These are phyloP conservation scores for Ooceraea biroi DNA, from an alignment of 1,140 invertebrate genomes.

Conservation along the genomic window DNA sequence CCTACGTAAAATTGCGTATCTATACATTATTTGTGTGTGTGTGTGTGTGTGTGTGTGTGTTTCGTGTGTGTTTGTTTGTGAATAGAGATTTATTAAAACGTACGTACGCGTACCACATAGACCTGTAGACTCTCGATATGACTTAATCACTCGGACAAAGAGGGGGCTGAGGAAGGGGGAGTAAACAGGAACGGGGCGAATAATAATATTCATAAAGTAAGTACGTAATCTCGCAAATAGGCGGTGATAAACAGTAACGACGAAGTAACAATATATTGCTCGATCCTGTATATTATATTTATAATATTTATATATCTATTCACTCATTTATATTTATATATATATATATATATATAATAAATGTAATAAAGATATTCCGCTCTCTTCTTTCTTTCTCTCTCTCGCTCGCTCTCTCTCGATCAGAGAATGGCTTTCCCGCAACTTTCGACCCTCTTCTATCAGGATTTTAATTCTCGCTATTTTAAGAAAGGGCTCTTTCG, in stretches of 20 bases:
- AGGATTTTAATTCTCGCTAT: constrained; percentile 30
- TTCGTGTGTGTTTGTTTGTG: constrained; percentile 30
- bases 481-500: constrained; percentile 62
- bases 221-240: constrained; percentile 71
- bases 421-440: constrained; percentile 39
- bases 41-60: constrained; percentile 59
- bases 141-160: constrained; percentile 55
- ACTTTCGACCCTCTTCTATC: constrained; percentile 23
- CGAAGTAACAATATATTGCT: constrained; percentile 75
- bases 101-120: constrained; percentile 59
- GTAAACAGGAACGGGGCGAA: not conserved
- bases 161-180: not conserved
- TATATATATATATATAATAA: constrained; percentile 64
- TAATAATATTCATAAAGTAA: constrained; percentile 68
- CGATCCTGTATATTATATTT: constrained; percentile 69
- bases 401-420: constrained; percentile 34
- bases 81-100: constrained; percentile 69
- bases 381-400: constrained; percentile 43
- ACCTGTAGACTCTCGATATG: constrained; percentile 67
- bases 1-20: constrained; percentile 64
- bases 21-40: constrained; percentile 66
- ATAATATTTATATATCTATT: constrained; percentile 62
- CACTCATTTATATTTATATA: constrained; percentile 64
- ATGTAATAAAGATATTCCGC: constrained; percentile 71
- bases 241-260: constrained; percentile 72